Evolutionary conservation across 2,113 vertebrate species (phyloP), one percentile per base, ranked within the genome.

Genomic region (Excalfactoria chinensis): DNA sequence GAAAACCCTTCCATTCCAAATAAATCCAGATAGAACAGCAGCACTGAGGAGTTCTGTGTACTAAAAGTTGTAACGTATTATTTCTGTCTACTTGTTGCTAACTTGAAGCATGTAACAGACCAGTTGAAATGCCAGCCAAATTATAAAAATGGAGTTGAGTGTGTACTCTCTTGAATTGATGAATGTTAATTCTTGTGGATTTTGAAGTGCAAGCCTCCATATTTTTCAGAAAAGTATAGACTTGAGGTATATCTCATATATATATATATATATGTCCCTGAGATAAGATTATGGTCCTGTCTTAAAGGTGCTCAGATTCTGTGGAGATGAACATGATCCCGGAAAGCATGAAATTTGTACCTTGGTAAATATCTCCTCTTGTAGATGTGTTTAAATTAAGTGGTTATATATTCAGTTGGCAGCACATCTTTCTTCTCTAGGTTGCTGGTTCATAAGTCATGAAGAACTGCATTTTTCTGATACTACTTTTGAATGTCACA

Each of bases 241-340:
- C 46, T 71, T 60, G 32, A 44, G 18, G 6, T 18, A 44, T 44
- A 44, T 44, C 44, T 9, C n/a, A 46, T 20, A 46, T 48, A 48
- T 22, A 22, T 48, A 21, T 48, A 46, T 48, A 46, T 48, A 22
- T 48, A 37, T 37, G 37, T 37, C 37, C 37, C 37, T 37, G 37
- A 37, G 40, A 41, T 41, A 41, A 41, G 40, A 41, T 53, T 84
- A 74, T 35, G 11, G 35, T 81, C 64, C 26, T 70, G 18, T 56
- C 28, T 91, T 22, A 37, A 51, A 86, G 34, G 43, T 35, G 19
- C 51, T 77, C 44, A 77, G 49, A 30, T 66, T 62, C 41, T 74
- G 34, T 46, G 48, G 68, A 68, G 44, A 62, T 73, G 21, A 67
- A 3, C 96, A 93, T 95, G 95, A 96, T 97, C 96, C 97, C 69